Conservation (phyloP, 2,797 vertebrate genomes). For the Gouania willdenowi region DNA sequence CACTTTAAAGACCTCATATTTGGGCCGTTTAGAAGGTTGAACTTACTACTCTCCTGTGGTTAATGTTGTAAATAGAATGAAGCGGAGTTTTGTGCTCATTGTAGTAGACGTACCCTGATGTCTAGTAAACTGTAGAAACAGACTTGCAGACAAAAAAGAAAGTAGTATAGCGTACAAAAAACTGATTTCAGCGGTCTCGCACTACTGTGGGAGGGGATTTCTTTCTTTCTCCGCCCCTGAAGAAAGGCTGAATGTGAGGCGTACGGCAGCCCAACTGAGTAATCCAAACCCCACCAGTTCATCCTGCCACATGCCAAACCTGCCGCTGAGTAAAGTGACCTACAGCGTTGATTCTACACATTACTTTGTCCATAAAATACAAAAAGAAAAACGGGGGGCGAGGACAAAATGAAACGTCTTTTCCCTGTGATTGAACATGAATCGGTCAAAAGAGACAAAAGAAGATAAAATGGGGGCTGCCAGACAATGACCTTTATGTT, state of each 20-base stretch:
- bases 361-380: conserved; percentile 35
- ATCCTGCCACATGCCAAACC: conserved; percentile 41
- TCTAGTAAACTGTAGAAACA: conserved; percentile 3
- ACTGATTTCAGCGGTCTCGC: too few species aligned
- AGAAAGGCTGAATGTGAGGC: too few species aligned
- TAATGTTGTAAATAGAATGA: too few species aligned
- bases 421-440: conserved; percentile 32
- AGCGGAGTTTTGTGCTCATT: too few species aligned
- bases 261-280: too few species aligned
- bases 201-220: conserved; percentile 3
- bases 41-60: too few species aligned
- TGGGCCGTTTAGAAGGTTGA: neutral
- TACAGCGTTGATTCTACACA: conserved; percentile 73
- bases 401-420: neutral
- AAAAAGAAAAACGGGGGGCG: neutral
- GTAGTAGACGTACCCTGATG: neutral
- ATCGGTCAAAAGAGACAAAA: conserved; percentile 4
- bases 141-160: neutral
- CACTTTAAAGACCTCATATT: conserved; percentile 4
- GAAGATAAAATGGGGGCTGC: neutral
- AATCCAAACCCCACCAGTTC: neutral
- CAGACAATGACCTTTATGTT: conserved; percentile 7
- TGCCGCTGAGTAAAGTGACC: conserved; percentile 77
- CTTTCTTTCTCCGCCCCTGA: conserved; percentile 3
- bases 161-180: neutral